Evolutionary conservation across 2,888 invertebrate genomes (phyloP), one percentile per base, ranked within the genome.

Genomic region (Pollenia angustigena): DNA sequence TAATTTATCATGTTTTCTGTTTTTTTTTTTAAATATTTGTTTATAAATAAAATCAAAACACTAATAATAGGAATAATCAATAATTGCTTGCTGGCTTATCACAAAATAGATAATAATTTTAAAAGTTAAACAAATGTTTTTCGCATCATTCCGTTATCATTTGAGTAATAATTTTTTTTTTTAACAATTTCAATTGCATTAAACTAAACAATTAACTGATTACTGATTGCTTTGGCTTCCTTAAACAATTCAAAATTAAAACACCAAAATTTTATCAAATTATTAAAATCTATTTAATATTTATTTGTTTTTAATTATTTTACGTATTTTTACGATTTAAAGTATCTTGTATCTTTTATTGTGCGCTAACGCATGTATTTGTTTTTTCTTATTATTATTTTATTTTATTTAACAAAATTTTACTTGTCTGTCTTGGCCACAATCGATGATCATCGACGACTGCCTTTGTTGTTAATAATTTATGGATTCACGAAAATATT

Each of bases 401-500:
- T 18, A 12, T 85, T 58, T 60, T 54, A 23, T 23, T 60, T 14
- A 82, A 52, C 46, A 76, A 52, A 32, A 76, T 78, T 23, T 7
- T 69, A n/a, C 44, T 69, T 75, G 58, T 46, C 58, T 52, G 69
- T 81, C 60, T 82, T 82, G 74, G 69, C 62, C 84, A 46, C 84
- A 68, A 56, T 81, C 85, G 60, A 58, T 76, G 85, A 85, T 85
- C 76, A 72, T 50, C 78, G 74, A 74, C 81, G 84, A 87, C 87
- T 87, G 87, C 58, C 78, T 62, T 69, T 82, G 60, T 69, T 82
- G 56, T 81, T 76, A 76, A 76, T 76, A 81, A 84, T 83, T 84
- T 87, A 81, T 84, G 72, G 84, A 87, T 84, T 84, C 58, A 64
- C 81, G 81, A 78, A 87, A 81, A 79, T 69, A 71, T 79, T 79